Percentiles rank a stretch among this genome's conserved stretches.
Evolutionary conservation across 1,140 invertebrate genomes (phyloP).

Genomic region (Drosophila sp.): DNA sequence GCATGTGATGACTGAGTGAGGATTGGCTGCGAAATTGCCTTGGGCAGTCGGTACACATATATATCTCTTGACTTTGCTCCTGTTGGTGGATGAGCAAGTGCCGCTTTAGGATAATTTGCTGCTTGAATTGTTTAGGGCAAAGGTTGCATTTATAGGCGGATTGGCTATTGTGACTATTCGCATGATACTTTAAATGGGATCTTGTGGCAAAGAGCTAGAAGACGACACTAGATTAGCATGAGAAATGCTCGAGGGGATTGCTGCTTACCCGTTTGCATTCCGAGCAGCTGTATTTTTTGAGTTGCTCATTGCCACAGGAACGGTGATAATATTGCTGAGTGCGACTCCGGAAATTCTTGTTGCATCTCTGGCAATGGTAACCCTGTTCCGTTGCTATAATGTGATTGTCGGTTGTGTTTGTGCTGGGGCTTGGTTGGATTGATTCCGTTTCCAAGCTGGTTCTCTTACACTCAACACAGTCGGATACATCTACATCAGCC

Average conservation of each 20-base stretch:
- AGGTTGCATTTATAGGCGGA: conserved; percentile 33
- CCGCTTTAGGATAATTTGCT: conserved; percentile 42
- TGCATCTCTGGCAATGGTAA: conserved; percentile 84
- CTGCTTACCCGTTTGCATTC: conserved; percentile 60
- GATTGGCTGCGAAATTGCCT: conserved; percentile 46
- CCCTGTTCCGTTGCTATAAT: conserved; percentile 41
- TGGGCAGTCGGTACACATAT: conserved; percentile 52
- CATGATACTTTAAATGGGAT: conserved; percentile 74
- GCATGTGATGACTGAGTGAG: conserved; percentile 46
- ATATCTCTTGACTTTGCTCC: background rate
- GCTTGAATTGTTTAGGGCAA: conserved; percentile 55
- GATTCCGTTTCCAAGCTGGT: conserved; percentile 27
- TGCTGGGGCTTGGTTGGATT: background rate
- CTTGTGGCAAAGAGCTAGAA: conserved; percentile 49
- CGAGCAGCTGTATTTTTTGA: conserved; percentile 58
- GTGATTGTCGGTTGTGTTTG: conserved; percentile 11
- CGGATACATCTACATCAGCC: conserved; percentile 84
- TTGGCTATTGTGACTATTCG: conserved; percentile 44
- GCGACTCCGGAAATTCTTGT: conserved; percentile 84
- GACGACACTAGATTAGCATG: no score
- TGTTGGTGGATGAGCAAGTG: conserved; percentile 50
- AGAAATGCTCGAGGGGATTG: no score
- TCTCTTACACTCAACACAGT: conserved; percentile 77
- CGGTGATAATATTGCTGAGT: conserved; percentile 85
- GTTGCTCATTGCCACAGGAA: conserved; percentile 76